Conservation (phyloP, 2,113 vertebrate species). For the Emydocephalus ijimae region DNA sequence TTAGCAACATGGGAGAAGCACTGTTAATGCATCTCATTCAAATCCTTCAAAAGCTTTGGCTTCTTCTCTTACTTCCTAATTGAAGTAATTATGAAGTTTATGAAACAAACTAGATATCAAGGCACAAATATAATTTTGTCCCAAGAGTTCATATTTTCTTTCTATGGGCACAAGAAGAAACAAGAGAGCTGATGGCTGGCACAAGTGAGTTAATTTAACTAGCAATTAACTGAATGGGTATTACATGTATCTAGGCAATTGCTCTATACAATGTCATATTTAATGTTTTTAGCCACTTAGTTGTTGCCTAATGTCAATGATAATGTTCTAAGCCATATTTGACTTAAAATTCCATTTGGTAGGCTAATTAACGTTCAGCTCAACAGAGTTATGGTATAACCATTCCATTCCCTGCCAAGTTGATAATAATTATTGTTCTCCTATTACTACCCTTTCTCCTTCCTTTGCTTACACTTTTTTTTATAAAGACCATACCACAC, state of each 20-base stretch:
- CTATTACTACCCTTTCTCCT: neutral
- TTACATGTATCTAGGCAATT: neutral
- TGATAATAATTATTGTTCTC: neutral
- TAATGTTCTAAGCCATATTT: neutral
- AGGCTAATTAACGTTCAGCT: neutral
- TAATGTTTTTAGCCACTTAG: neutral
- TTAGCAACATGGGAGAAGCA: neutral
- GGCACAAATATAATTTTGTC: neutral
- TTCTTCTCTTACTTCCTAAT: neutral
- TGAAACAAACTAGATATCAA: constrained; percentile 1
- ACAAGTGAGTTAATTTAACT: constrained; percentile 11
- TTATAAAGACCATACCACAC: neutral
- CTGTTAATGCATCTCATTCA: neutral
- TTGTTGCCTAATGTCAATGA: neutral
- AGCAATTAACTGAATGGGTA: neutral
- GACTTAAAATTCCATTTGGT: neutral
- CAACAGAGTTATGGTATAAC: neutral
- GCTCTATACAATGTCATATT: neutral
- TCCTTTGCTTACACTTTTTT: neutral
- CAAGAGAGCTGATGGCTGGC: neutral
- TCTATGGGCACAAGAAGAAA: neutral
- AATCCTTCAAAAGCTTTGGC: neutral
- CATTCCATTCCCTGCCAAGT: neutral
- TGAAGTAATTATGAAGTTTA: neutral
- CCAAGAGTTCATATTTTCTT: neutral